Evolutionary conservation across 1,140 invertebrate genomes (phyloP).

Genomic region (Pseudomyrmex concolor): DNA sequence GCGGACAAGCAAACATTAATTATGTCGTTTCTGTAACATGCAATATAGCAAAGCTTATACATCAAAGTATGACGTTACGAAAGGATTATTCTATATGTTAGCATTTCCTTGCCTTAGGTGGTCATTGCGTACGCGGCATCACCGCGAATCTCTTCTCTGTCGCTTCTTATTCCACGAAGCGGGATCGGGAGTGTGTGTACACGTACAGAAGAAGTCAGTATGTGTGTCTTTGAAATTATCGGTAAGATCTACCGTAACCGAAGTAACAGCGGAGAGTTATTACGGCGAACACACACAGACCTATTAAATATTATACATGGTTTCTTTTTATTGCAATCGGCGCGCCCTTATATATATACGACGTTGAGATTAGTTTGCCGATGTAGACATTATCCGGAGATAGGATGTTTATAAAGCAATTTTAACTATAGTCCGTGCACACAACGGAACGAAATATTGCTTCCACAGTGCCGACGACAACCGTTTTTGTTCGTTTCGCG

Average conservation of each 20-base stretch:
- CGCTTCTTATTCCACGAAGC: background rate
- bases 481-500: constrained; percentile 20
- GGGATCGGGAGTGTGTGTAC: constrained; percentile 36
- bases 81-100: constrained; percentile 47
- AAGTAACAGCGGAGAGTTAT: constrained; percentile 72
- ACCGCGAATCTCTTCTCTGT: constrained; percentile 55
- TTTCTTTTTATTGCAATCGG: constrained; percentile 68
- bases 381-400: constrained; percentile 72
- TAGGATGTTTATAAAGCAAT: constrained; percentile 72
- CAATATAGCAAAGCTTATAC: constrained; percentile 37
- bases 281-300: constrained; percentile 73
- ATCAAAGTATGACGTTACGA: constrained; percentile 53
- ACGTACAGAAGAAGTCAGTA: constrained; percentile 1
- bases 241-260: constrained; percentile 68
- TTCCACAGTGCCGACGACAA: background rate
- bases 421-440: constrained; percentile 51
- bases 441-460: background rate
- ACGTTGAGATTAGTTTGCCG: constrained; percentile 61
- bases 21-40: constrained; percentile 54
- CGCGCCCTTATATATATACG: constrained; percentile 23
- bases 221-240: constrained; percentile 71
- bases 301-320: constrained; percentile 77
- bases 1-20: constrained; percentile 60
- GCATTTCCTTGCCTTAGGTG: constrained; percentile 36
- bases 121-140: background rate